Evolutionary conservation across 2,888 invertebrate species (phyloP), one percentile per base, ranked within the genome.

Genomic region (Dione juno): DNA sequence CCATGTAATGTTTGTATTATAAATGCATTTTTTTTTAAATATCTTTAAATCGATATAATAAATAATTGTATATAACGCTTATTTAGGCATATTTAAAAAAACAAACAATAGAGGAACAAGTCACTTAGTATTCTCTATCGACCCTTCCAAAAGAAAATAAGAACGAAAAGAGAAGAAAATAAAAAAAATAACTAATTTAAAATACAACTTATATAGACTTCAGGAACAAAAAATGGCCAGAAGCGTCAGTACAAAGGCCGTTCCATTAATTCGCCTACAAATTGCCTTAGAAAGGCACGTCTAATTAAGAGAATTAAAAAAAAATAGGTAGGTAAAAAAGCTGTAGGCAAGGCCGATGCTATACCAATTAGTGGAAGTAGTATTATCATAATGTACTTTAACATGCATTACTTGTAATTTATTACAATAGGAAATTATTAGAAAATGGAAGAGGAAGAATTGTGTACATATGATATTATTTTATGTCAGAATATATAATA

Each of bases 191-290:
- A 40, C 37, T 52, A 50, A 64, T 64, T 64, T 35, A 64, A 64
- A 37, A 50, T 50, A 50, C 48, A 64, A 3, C 19, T 35, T 50
- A 19, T 48, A 50, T 19, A 52, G 35, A 48, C 48, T 35, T 37
- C 21, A 52, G 14, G 37, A 52, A 52, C 37, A 64, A 50, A 64
- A 63, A 64, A 64, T 35, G 37, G 14, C 40, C 64, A 19, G 10
- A 61, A 66, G 57, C 57, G 48, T 37, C 21, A 59, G 50, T 59
- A 45, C 58, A 67, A 67, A 50, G 48, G 37, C 58, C 67, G 50
- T 69, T 37, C 50, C 65, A 69, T 69, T 69, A 69, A 69, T 69
- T 69, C 59, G 58, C 52, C 69, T 66, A 69, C 69, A 69, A 69
- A 69, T 65, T 69, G 52, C 50, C 58, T 64, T 67, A 67, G 69